These are phyloP conservation scores for Lerista edwardsae DNA, from an alignment of 2,797 vertebrate species.

Conservation along the genomic window DNA sequence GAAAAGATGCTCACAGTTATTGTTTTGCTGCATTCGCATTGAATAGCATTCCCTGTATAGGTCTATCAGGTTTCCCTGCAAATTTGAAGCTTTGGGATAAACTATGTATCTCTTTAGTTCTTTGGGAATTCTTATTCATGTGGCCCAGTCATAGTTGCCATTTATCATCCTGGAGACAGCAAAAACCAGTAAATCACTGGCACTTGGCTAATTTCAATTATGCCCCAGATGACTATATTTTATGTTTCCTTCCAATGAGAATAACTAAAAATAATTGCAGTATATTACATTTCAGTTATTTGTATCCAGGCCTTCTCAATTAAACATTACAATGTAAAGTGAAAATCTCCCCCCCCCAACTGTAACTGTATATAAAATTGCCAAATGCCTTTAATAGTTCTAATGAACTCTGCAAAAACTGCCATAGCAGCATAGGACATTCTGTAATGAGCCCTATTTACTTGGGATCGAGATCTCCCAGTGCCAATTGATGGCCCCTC, in stretches of 20 bases:
- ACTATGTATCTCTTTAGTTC: neutral
- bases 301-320: neutral
- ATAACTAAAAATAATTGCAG: neutral
- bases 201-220: neutral
- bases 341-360: neutral
- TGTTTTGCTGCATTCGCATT: neutral
- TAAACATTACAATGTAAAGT: slow-evolving; percentile 10
- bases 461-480: neutral
- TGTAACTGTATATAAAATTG: neutral
- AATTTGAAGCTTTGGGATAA: neutral
- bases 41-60: neutral
- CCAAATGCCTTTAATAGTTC: slow-evolving; percentile 22
- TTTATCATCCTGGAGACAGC: neutral
- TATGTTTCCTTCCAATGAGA: neutral
- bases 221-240: neutral
- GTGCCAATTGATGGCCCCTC: neutral
- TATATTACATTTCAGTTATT: neutral
- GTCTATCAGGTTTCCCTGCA: neutral
- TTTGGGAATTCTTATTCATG: neutral
- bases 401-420: neutral
- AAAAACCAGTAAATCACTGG: fast-evolving
- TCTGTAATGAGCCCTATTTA: neutral
- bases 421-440: neutral
- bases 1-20: neutral
- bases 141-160: neutral